Conservation (phyloP, 2,888 invertebrate genomes). For the Troides oblongomaculatus region DNA sequence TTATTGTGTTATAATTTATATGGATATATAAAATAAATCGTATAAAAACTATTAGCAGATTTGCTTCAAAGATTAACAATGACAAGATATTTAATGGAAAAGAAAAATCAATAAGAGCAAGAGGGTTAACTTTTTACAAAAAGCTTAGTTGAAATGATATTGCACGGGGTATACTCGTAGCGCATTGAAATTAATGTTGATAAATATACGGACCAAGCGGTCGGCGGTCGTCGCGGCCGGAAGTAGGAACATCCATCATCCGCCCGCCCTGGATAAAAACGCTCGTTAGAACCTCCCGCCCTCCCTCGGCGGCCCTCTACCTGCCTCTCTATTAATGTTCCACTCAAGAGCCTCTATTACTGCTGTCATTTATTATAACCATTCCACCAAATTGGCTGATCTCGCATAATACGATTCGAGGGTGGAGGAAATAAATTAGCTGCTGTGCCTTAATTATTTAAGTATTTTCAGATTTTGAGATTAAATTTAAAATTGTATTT, state of each 20-base stretch:
- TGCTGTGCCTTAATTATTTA: constrained; percentile 13
- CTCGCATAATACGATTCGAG: constrained; percentile 47
- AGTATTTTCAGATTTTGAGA: neutral
- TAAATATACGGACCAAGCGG: constrained; percentile 72
- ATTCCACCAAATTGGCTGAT: constrained; percentile 77
- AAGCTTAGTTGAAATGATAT: constrained; percentile 7
- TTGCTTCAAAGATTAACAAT: too few species aligned
- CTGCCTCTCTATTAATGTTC: constrained; percentile 78
- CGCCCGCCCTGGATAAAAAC: constrained; percentile 78
- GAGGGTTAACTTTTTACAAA: neutral
- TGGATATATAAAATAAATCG: too few species aligned
- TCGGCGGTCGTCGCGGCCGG: constrained; percentile 72
- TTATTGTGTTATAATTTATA: too few species aligned
- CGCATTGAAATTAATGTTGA: constrained; percentile 72
- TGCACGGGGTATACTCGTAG: constrained; percentile 32
- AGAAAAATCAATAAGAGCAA: neutral
- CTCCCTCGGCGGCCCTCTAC: constrained; percentile 53
- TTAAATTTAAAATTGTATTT: neutral
- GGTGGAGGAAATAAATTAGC: constrained; percentile 43
- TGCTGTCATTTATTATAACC: constrained; percentile 78
- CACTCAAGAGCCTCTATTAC: constrained; percentile 78
- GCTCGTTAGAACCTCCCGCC: constrained; percentile 67
- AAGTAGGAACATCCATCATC: constrained; percentile 76
- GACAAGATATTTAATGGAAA: neutral
- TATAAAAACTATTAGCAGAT: too few species aligned